Base-by-base conservation (phyloP, 1,140 invertebrate species). In the Drosophila persimilis region DNA sequence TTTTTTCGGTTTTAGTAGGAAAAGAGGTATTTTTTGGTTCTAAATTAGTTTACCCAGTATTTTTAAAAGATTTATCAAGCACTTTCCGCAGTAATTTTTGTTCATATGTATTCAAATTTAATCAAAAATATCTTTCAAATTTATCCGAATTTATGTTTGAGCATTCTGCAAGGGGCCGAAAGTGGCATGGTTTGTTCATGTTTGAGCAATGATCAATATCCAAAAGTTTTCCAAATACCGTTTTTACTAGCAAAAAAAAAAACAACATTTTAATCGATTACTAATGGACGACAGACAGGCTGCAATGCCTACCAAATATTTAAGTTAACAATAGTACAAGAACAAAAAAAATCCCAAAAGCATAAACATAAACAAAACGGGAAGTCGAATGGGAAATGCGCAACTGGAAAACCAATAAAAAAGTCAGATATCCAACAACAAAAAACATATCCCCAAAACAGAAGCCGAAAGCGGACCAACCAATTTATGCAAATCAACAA, bases 371-470 rank as follows among this genome's bases (percentile, higher is more conserved):
- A 75, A 78, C 70, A 79, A 70, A 57, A 46, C 54, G 17, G 13
- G 29, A 15, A 22, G 11, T 48, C 61, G 59, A 65, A 54, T 81
- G 77, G 81, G 69, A 86, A 86, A 86, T 80, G 73, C 77, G 77
- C 77, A 85, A 86, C 69, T 86, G 77, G 13, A 4, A 77, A 77
- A 72, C 73, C 83, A 86, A 86, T 86, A 86, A 86, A 86, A 85
- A 86, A 86, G 81, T 86, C 81, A 71, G 66, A 64, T 29, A 60
- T 17, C 58, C 50, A 72, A 67, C 53, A 65, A 58, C 29, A 20
- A 31, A 31, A 31, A n/a, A 45, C 46, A 53, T 52, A 39, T 13
- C 3, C 35, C 35, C 35, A 44, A 41, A 69, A 7, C 39, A 44
- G 46, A 20, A 11, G n/a, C 43, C 26, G 24, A 60, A 77, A 41